Percentiles rank a stretch among this genome's conserved stretches.
Conservation (phyloP, 1,140 invertebrate genomes). For the Drosophila dunni region DNA sequence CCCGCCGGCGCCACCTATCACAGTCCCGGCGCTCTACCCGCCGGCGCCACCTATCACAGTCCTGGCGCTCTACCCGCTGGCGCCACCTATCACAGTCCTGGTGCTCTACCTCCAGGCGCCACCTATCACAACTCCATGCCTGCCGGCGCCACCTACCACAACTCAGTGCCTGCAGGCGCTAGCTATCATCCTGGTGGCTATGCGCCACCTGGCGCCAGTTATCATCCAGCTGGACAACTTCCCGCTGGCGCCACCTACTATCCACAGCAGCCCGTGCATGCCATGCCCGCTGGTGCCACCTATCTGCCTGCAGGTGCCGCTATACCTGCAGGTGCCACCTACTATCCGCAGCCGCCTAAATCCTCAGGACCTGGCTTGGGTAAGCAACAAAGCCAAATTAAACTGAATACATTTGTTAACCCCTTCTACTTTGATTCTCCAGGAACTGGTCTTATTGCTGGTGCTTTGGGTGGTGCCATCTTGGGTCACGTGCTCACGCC, state of each 20-base stretch:
- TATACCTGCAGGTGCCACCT: conserved; percentile 71
- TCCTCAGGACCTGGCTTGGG: conserved; percentile 75
- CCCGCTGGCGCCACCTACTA: conserved; percentile 42
- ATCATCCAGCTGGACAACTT: conserved; percentile 66
- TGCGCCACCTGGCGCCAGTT: conserved; percentile 66
- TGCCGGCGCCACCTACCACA: conserved; percentile 57
- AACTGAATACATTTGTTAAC: background rate
- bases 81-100: conserved; percentile 61
- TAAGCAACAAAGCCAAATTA: conserved; percentile 35
- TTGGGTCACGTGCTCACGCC: conserved; percentile 75
- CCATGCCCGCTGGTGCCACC: conserved; percentile 68
- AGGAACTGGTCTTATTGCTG: conserved; percentile 78
- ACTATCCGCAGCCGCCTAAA: conserved; percentile 72
- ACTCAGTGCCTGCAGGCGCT: conserved; percentile 50
- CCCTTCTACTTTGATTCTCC: background rate
- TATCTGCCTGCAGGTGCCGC: conserved; percentile 69
- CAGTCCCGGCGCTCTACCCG: conserved; percentile 45
- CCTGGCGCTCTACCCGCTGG: conserved; percentile 63
- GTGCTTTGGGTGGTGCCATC: conserved; percentile 74
- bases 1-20: conserved; percentile 73
- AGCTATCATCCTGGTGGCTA: conserved; percentile 58
- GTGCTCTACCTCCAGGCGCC: conserved; percentile 57
- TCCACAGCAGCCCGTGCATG: conserved; percentile 25
- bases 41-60: conserved; percentile 71
- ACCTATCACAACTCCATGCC: conserved; percentile 42